Conservation (phyloP, 2,113 vertebrate genomes). For the Scolopax mira region DNA sequence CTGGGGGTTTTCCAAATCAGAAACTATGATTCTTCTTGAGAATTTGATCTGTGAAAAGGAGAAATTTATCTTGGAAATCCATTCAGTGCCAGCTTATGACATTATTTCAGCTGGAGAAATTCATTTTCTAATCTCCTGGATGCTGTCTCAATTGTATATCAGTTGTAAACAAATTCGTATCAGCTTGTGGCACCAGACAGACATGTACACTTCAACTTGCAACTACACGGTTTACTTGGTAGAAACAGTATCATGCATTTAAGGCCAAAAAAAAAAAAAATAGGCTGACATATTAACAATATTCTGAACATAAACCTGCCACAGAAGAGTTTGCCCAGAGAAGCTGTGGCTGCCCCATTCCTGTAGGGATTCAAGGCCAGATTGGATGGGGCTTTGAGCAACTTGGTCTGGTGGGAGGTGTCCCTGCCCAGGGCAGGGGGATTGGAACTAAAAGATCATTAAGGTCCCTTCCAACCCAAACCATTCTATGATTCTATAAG, state of each 20-base stretch:
- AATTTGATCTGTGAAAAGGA: not conserved
- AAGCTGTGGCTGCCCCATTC: not conserved
- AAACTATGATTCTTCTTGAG: not conserved
- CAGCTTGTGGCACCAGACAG: not conserved
- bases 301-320: not conserved
- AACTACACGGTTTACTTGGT: not conserved
- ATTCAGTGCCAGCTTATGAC: not conserved
- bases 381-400: not conserved
- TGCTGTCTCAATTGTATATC: not conserved
- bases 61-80: not conserved
- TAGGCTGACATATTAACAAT: not conserved
- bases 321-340: not conserved
- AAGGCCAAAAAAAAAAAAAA: not conserved
- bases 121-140: not conserved
- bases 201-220: not conserved
- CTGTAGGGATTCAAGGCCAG: not conserved
- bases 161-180: not conserved
- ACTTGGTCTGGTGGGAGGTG: not conserved
- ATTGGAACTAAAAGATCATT: not conserved
- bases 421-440: not conserved
- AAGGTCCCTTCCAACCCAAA: not conserved
- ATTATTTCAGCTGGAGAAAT: slow-evolving; percentile 12
- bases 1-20: not conserved
- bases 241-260: not conserved
- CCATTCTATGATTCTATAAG: not conserved